Percentiles rank a stretch among this genome's conserved stretches.
These are phyloP conservation scores for Agonopterix arenella DNA, from an alignment of 2,888 invertebrate species.

Conservation along the genomic window DNA sequence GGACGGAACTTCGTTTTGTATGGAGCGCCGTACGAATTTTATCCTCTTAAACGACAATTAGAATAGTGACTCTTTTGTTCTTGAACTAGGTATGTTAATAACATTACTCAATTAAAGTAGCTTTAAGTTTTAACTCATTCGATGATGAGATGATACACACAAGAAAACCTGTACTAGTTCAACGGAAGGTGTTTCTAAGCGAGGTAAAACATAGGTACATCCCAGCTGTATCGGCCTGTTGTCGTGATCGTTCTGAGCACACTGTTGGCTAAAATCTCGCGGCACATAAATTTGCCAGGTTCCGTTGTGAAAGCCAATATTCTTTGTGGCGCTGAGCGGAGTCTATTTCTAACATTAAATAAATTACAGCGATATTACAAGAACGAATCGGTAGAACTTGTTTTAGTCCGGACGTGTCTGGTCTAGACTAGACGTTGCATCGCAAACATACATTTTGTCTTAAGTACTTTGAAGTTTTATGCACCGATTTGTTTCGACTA, in stretches of 20 bases:
- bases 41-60: no score
- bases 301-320: conserved; percentile 76
- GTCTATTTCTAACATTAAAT: conserved; percentile 75
- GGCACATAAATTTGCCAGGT: conserved; percentile 69
- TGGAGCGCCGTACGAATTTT: no score
- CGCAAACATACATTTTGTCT: conserved; percentile 56
- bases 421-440: conserved; percentile 48
- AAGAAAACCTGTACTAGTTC: background rate
- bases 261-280: conserved; percentile 60
- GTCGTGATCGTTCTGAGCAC: conserved; percentile 45
- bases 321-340: conserved; percentile 67
- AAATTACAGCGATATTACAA: conserved; percentile 74
- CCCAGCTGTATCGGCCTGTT: conserved; percentile 39
- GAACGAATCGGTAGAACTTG: conserved; percentile 69
- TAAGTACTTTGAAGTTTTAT: conserved; percentile 32
- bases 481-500: conserved; percentile 21
- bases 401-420: conserved; percentile 61
- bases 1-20: no score
- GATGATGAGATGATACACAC: no score
- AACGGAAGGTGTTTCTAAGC: no score
- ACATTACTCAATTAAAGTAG: no score
- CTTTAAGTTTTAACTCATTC: no score
- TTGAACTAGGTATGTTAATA: no score
- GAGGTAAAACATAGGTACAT: conserved; percentile 3
- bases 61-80: no score